Conservation (phyloP, 2,797 vertebrate genomes). For the Anguilla anguilla region DNA sequence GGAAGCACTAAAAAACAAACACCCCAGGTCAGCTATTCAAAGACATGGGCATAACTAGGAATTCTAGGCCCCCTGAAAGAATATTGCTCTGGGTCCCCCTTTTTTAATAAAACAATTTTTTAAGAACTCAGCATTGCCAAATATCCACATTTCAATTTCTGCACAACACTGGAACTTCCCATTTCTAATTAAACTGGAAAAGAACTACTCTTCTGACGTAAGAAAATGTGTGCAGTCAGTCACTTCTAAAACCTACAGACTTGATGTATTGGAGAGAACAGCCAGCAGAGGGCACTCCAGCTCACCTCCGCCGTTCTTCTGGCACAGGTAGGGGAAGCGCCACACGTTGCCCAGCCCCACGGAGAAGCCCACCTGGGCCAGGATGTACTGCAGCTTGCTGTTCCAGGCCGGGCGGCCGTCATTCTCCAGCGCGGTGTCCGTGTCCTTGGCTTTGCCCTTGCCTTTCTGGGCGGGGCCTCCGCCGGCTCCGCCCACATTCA, state of each 20-base stretch:
- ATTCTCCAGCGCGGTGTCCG: slow-evolving; percentile 62
- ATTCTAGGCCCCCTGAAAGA: too few species aligned
- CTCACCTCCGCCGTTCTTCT: slow-evolving; percentile 95
- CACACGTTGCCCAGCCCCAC: slow-evolving; percentile 93
- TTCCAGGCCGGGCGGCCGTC: slow-evolving; percentile 89
- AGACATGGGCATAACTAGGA: too few species aligned
- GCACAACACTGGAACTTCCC: not conserved
- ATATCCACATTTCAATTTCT: not conserved
- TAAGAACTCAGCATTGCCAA: not conserved
- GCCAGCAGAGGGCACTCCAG: not conserved
- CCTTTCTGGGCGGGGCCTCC: slow-evolving; percentile 51
- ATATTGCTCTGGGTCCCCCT: too few species aligned
- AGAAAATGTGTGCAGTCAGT: not conserved
- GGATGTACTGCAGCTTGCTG: slow-evolving; percentile 93
- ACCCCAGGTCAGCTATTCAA: too few species aligned
- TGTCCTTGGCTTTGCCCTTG: slow-evolving; percentile 54
- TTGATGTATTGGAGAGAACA: too few species aligned
- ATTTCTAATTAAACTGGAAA: not conserved
- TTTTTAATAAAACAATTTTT: too few species aligned
- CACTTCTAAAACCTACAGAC: not conserved
- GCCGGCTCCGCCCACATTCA: slow-evolving; percentile 71
- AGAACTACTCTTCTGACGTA: not conserved
- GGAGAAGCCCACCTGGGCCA: slow-evolving; percentile 93
- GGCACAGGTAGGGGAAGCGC: slow-evolving; percentile 94
- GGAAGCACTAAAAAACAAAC: not conserved